Base-by-base conservation (phyloP, 2,888 invertebrate species). In the Synanthedon vespiformis region DNA sequence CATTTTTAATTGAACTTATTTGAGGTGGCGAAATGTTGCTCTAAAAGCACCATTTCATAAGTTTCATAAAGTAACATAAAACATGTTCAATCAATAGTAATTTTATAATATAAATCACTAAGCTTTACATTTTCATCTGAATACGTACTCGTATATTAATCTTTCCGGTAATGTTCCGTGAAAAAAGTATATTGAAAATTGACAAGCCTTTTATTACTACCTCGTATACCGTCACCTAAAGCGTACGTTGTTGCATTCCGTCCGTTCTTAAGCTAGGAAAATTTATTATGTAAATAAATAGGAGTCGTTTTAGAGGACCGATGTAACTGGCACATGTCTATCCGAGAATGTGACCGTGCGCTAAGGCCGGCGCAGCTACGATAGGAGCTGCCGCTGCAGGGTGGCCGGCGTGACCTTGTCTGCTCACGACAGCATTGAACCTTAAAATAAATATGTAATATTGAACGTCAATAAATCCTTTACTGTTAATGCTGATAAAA, bases 381-480 rank as follows among this genome's bases (percentile, higher is more conserved):
- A 80, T 70, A 4, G 75, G 41, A 57, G 60, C 22, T 12, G 60
- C 61, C 11, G 64, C 63, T 34, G 68, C 69, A 2, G 89, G 89
- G 60, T 90, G 89, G 53, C 82, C 83, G 0, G 89, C 89, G 56
- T 90, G 90, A 1, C 90, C 90, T 57, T 79, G 74, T 64, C 88
- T 85, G 73, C 88, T 89, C 0, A 90, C 90, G 12, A 90, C 84
- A 1, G 90, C 90, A 67, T 90, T 90, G 74, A 90, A 90, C 54
- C 90, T 90, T 67, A 10, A 68, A 70, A 52, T n/a, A 58, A n/a
- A 8, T n/a, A 44, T 44, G 5, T 13, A 44, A 44, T 44, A 13
- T 13, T 44, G 8, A 34, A 34, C 34, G 10, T 34, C 10, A 34
- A 34, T 22, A 22, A 4, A 22, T 22, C 4, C 4, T 4, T 18